Conservation (phyloP, 2,797 vertebrate species). For the Melanotaenia maccullochi region DNA sequence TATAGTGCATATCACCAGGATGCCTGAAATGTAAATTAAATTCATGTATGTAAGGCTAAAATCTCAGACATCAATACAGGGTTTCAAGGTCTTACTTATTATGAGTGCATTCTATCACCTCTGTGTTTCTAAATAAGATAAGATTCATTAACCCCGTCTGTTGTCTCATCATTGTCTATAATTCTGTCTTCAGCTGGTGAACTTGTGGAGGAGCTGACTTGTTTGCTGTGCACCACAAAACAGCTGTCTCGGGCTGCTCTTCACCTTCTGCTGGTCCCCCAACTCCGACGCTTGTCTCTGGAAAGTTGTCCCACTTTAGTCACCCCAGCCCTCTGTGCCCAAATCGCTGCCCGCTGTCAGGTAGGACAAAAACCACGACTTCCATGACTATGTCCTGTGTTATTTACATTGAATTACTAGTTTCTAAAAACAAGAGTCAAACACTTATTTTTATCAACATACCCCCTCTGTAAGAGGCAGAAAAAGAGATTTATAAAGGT, state of each 20-base stretch:
- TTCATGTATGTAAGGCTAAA: neutral
- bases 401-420: neutral
- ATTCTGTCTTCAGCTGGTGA: conserved; percentile 62
- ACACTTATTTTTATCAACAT: neutral
- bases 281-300: conserved; percentile 84
- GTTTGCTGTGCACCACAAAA: conserved; percentile 75
- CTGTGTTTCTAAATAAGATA: neutral
- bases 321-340: conserved; percentile 78
- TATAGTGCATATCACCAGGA: conserved; percentile 1
- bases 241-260: conserved; percentile 83
- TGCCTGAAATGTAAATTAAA: neutral
- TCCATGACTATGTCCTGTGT: neutral
- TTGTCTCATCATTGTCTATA: neutral
- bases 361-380: conserved; percentile 59
- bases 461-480: neutral
- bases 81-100: neutral
- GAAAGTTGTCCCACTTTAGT: conserved; percentile 74
- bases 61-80: neutral
- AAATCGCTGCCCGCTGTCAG: conserved; percentile 85
- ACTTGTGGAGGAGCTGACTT: conserved; percentile 83
- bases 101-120: neutral
- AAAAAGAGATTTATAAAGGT: neutral
- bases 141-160: neutral
- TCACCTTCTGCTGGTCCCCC: conserved; percentile 87
- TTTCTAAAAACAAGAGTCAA: neutral